A percentile compares a stretch with the other conserved stretches of the same genome.
Conservation (phyloP, 2,797 vertebrate species). For the Phalloptychus januarius region DNA sequence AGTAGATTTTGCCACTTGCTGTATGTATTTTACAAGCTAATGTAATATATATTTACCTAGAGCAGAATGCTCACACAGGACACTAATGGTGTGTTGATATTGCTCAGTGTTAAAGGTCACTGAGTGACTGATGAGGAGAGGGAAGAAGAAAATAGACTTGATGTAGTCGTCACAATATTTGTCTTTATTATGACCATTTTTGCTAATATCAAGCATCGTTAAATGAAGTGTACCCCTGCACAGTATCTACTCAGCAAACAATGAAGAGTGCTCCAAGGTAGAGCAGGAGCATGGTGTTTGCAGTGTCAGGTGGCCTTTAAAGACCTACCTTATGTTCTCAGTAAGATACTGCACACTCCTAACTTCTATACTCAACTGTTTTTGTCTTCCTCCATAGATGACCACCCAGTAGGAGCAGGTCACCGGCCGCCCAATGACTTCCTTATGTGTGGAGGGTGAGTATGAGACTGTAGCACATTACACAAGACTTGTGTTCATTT, state of each 20-base stretch:
- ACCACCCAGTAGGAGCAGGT: conserved; percentile 85
- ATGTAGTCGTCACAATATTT: neutral
- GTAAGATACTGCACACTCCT: neutral
- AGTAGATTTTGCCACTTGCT: too few relatives aligned
- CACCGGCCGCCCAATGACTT: conserved; percentile 91
- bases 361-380: neutral
- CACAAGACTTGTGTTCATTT: neutral
- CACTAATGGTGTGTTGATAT: neutral
- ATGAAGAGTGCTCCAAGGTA: neutral
- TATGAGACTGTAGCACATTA: conserved; percentile 28
- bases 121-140: neutral
- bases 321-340: neutral
- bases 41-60: neutral
- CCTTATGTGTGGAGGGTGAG: conserved; percentile 92
- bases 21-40: neutral
- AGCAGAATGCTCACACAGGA: neutral
- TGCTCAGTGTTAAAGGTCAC: neutral
- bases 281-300: neutral
- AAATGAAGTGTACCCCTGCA: neutral
- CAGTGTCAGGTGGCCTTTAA: neutral
- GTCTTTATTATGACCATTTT: neutral
- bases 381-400: conserved; percentile 79
- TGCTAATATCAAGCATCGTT: neutral
- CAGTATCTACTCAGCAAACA: neutral
- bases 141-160: neutral